These are phyloP conservation scores for Parambassis ranga DNA, from an alignment of 2,797 vertebrate species.

Conservation along the genomic window DNA sequence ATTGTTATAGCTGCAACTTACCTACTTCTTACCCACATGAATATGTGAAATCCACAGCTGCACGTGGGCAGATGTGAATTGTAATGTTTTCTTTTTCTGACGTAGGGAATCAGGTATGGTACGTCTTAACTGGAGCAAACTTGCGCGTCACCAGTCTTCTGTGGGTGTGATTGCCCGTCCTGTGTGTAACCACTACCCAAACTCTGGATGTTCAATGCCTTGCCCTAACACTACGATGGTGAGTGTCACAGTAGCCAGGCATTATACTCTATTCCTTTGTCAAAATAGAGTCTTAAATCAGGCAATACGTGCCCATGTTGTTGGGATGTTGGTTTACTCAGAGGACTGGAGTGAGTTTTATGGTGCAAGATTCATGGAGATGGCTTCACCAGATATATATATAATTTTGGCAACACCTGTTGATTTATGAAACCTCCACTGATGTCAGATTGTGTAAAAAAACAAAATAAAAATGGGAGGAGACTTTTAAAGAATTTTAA, in stretches of 20 bases:
- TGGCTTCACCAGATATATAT: slow-evolving; percentile 58
- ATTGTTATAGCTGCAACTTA: slow-evolving; percentile 42
- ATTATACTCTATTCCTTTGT: slow-evolving; percentile 54
- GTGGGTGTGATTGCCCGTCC: slow-evolving; percentile 56
- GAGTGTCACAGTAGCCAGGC: slow-evolving; percentile 37
- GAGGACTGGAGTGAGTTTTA: slow-evolving; percentile 41
- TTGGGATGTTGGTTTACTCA: slow-evolving; percentile 40
- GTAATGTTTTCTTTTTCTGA: slow-evolving; percentile 35
- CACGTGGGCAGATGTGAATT: slow-evolving; percentile 63
- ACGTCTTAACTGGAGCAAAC: slow-evolving; percentile 72
- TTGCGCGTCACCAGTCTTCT: slow-evolving; percentile 69
- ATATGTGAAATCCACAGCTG: slow-evolving; percentile 39
- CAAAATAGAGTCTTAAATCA: slow-evolving; percentile 65
- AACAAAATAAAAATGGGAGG: slow-evolving; percentile 85
- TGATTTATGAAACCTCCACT: slow-evolving; percentile 85
- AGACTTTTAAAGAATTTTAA: slow-evolving; percentile 79
- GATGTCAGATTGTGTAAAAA: slow-evolving; percentile 88
- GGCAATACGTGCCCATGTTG: slow-evolving; percentile 53
- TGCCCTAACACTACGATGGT: slow-evolving; percentile 18
- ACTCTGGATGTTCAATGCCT: slow-evolving; percentile 44
- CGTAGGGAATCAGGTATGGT: slow-evolving; percentile 70
- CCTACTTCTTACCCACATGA: slow-evolving; percentile 36
- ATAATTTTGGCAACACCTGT: slow-evolving; percentile 81
- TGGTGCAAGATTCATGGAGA: slow-evolving; percentile 71
- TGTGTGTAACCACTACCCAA: slow-evolving; percentile 63